Percentiles rank a stretch among this genome's conserved stretches.
phyloP scores from a whole-genome alignment of 2,113 vertebrate species.

The Columba janthina region DNA sequence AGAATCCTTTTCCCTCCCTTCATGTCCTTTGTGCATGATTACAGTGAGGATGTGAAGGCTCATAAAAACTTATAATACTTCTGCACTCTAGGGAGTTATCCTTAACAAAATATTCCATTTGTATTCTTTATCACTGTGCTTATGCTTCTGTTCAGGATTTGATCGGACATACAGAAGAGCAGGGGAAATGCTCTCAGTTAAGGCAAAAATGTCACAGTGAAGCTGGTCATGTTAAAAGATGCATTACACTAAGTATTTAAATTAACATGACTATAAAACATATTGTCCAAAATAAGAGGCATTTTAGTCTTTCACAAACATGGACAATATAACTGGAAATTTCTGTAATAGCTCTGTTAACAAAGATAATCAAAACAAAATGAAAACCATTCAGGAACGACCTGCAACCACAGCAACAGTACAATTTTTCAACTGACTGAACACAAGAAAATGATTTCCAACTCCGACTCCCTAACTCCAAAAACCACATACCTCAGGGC shows the following conservation, averaged over 20 bases:
- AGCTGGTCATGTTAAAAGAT: neutral
- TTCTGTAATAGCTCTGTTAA: neutral
- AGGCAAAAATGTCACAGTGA: neutral
- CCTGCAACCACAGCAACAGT: neutral
- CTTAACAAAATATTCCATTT: neutral
- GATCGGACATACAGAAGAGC: neutral
- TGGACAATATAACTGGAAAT: neutral
- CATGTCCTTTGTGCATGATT: neutral
- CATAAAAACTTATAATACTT: neutral
- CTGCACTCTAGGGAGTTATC: neutral
- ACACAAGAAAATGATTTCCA: neutral
- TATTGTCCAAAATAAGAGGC: neutral
- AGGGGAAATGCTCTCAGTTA: neutral
- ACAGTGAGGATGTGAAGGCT: neutral
- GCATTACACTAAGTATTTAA: neutral
- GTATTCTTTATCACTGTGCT: neutral
- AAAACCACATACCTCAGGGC: neutral
- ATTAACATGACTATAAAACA: neutral
- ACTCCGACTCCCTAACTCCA: neutral
- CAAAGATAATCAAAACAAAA: neutral
- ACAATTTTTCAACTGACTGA: neutral
- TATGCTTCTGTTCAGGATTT: neutral
- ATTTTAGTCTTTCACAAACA: neutral
- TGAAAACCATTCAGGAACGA: neutral
- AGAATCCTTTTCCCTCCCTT: neutral